Evolutionary conservation across 1,140 invertebrate genomes (phyloP).

Genomic region (Oedothorax gibbosus): DNA sequence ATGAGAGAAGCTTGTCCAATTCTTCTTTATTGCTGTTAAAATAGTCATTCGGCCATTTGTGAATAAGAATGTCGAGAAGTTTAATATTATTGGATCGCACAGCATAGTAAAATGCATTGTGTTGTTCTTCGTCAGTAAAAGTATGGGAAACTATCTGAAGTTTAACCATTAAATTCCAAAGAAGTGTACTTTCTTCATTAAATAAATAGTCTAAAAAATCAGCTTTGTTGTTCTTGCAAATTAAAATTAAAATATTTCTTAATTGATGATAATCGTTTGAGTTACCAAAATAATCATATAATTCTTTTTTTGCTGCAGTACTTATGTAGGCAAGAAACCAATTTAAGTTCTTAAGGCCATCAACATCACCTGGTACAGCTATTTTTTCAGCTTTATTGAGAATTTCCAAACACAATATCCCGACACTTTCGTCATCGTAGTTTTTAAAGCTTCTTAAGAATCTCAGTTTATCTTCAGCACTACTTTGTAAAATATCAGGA

Average conservation of each 20-base stretch:
- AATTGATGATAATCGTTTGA: background rate
- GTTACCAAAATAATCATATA: background rate
- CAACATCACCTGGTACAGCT: background rate
- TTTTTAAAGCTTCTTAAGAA: no score
- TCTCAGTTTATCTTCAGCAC: no score
- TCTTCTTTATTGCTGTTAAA: background rate
- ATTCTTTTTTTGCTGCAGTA: background rate
- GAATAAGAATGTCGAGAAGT: background rate
- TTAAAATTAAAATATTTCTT: conserved; percentile 19
- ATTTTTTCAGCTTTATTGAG: no score
- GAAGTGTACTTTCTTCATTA: background rate
- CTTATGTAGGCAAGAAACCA: background rate
- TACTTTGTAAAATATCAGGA: no score
- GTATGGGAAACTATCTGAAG: background rate
- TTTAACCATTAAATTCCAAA: conserved; percentile 12
- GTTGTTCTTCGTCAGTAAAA: conserved; percentile 8
- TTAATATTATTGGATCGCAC: background rate
- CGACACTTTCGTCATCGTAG: no score
- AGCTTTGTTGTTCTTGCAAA: conserved; percentile 11
- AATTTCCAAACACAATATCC: no score
- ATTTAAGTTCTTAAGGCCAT: background rate
- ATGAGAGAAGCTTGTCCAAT: conserved; percentile 31
- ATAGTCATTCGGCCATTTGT: conserved; percentile 18
- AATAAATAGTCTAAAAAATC: conserved; percentile 11
- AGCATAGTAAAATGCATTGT: conserved; percentile 48